A percentile compares a stretch with the other conserved stretches of the same genome.
These are phyloP conservation scores for Hypselothyrea guttata DNA, from an alignment of 2,888 invertebrate species.

Conservation along the genomic window DNA sequence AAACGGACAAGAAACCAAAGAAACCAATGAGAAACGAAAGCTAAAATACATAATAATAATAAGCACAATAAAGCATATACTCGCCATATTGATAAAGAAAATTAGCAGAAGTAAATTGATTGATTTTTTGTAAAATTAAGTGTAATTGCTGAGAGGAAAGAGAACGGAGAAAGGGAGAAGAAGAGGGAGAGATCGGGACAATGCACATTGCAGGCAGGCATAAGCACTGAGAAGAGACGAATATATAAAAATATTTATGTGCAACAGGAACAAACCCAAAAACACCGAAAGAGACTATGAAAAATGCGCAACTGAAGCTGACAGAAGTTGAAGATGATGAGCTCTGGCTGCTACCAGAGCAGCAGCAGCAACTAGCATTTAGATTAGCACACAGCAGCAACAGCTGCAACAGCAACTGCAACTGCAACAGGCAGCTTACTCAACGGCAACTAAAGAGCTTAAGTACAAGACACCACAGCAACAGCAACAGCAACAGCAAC, in stretches of 20 bases:
- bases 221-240: conserved; percentile 9
- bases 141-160: too few species aligned
- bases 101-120: conserved; percentile 30
- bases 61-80: conserved; percentile 76
- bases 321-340: conserved; percentile 71
- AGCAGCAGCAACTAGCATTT: conserved; percentile 39
- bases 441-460: conserved; percentile 72
- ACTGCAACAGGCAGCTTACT: conserved; percentile 41
- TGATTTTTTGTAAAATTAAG: conserved; percentile 45
- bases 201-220: conserved; percentile 47
- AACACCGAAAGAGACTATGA: conserved; percentile 78
- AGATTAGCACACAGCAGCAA: conserved; percentile 46
- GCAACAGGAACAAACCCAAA: conserved; percentile 26
- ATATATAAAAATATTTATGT: conserved; percentile 18
- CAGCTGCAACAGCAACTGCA: conserved; percentile 44
- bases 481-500: conserved; percentile 34
- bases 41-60: conserved; percentile 28
- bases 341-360: conserved; percentile 45
- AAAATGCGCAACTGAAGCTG: conserved; percentile 77
- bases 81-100: conserved; percentile 73
- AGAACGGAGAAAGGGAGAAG: not conserved
- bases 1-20: conserved; percentile 48
- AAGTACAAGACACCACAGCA: conserved; percentile 67
- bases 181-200: conserved; percentile 22
- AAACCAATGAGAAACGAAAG: conserved; percentile 21